Evolutionary conservation across 2,888 invertebrate genomes (phyloP).

Genomic region (Flexamia atlantica): DNA sequence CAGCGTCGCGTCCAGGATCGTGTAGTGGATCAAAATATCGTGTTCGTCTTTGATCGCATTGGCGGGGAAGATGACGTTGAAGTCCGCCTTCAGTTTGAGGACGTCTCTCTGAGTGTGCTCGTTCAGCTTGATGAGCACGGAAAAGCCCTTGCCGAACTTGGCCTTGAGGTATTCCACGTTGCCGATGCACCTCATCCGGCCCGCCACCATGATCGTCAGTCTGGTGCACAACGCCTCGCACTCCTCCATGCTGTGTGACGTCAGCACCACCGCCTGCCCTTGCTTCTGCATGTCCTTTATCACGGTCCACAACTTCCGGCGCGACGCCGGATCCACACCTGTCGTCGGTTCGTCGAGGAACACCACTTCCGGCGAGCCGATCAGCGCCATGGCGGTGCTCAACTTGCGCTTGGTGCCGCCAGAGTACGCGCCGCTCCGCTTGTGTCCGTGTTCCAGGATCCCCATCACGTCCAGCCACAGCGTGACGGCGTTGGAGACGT

Average conservation of each 20-base stretch:
- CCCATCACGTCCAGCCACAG: conserved; percentile 67
- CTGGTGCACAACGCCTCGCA: conserved; percentile 89
- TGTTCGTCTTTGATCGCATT: conserved; percentile 84
- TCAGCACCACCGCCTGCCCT: conserved; percentile 88
- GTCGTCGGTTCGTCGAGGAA: conserved; percentile 80
- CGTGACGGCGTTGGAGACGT: conserved; percentile 64
- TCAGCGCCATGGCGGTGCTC: conserved; percentile 84
- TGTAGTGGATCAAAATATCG: conserved; percentile 70
- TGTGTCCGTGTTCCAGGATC: conserved; percentile 66
- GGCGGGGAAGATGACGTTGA: conserved; percentile 71
- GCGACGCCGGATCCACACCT: conserved; percentile 90
- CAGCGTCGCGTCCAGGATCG: background rate
- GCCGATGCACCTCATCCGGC: conserved; percentile 85
- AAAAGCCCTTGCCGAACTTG: conserved; percentile 83
- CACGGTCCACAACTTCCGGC: conserved; percentile 89
- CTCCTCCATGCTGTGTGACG: conserved; percentile 92
- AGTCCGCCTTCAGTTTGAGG: conserved; percentile 58
- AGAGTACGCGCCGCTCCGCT: conserved; percentile 76
- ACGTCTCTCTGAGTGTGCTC: conserved; percentile 30
- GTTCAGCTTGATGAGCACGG: conserved; percentile 77
- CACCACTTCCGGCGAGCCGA: conserved; percentile 83
- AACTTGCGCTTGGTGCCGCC: conserved; percentile 87
- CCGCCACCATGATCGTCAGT: conserved; percentile 86
- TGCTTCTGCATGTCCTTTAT: conserved; percentile 82
- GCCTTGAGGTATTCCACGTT: conserved; percentile 85